A percentile compares a stretch with the other conserved stretches of the same genome.
Evolutionary conservation across 2,888 invertebrate genomes (phyloP).

Genomic region (Chloromyia formosa): DNA sequence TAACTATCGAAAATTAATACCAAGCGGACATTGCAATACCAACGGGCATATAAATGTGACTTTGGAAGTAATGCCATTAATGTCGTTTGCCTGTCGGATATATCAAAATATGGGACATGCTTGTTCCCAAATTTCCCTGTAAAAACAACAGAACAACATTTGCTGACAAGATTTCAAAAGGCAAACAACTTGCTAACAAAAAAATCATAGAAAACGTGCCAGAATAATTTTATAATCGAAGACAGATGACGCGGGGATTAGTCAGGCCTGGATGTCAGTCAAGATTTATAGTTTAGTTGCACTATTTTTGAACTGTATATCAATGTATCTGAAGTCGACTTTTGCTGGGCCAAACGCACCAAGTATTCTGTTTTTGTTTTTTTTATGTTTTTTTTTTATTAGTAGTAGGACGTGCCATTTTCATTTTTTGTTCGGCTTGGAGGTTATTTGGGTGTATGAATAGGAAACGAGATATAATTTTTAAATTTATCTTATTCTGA

Average conservation of each 20-base stretch:
- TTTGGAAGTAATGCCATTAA: too few relatives aligned
- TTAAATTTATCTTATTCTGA: too few relatives aligned
- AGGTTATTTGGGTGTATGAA: too few relatives aligned
- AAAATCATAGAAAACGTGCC: slow-evolving; percentile 35
- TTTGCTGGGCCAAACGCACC: neutral
- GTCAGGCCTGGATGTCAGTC: slow-evolving; percentile 37
- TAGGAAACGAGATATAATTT: too few relatives aligned
- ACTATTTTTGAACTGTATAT: slow-evolving; percentile 40
- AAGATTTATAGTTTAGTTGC: slow-evolving; percentile 40
- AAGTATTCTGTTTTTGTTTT: neutral
- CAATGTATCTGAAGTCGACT: neutral
- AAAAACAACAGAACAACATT: too few relatives aligned
- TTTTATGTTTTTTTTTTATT: neutral
- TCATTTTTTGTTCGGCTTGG: neutral
- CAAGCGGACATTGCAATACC: too few relatives aligned
- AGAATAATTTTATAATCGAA: slow-evolving; percentile 47
- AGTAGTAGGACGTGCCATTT: neutral
- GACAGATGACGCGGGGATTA: slow-evolving; percentile 51
- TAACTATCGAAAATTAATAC: too few relatives aligned
- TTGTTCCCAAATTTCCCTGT: too few relatives aligned
- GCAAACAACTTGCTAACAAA: neutral
- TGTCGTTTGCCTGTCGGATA: too few relatives aligned
- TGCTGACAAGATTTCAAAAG: neutral
- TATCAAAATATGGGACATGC: too few relatives aligned
- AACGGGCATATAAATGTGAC: too few relatives aligned